phyloP scores from a whole-genome alignment of 2,888 invertebrate species.

The Torymus aiolomorphi region DNA sequence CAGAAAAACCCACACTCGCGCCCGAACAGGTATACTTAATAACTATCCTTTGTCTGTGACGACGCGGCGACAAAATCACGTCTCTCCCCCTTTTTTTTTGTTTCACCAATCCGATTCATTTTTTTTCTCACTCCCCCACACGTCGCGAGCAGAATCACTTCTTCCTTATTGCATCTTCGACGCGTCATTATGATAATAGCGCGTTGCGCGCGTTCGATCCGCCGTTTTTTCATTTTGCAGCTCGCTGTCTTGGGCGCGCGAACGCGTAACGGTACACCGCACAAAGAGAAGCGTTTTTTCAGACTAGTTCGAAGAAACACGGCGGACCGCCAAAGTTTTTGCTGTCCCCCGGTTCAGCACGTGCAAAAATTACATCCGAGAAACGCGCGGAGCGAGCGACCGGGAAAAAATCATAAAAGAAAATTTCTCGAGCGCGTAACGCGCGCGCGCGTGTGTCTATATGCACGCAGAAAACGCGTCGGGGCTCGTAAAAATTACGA shows the following conservation, averaged over 20 bases:
- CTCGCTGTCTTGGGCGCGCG: not conserved
- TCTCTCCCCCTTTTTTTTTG: too few relatives aligned
- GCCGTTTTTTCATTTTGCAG: slow-evolving; percentile 4
- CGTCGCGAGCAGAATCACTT: not conserved
- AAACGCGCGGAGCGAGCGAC: not conserved
- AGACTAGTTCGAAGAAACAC: slow-evolving; percentile 14
- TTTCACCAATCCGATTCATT: not conserved
- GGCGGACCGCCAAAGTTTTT: not conserved
- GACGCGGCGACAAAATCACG: too few relatives aligned
- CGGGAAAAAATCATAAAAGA: slow-evolving; percentile 28
- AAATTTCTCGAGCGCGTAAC: slow-evolving; percentile 1
- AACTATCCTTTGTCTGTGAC: too few relatives aligned
- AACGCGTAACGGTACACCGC: slow-evolving; percentile 22
- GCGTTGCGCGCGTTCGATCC: not conserved
- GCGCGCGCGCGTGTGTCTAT: not conserved
- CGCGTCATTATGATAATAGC: slow-evolving; percentile 34
- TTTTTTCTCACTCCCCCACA: not conserved
- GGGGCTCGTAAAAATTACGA: slow-evolving; percentile 5
- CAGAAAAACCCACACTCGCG: not conserved
- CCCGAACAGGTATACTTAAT: not conserved
- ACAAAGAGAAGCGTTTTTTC: slow-evolving; percentile 6
- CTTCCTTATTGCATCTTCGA: not conserved
- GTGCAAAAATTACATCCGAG: slow-evolving; percentile 12
- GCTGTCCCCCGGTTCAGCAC: not conserved
- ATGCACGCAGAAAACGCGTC: not conserved